A percentile compares a stretch with the other conserved stretches of the same genome.
phyloP scores from a whole-genome alignment of 1,140 invertebrate genomes.

The Danaus melanippus region DNA sequence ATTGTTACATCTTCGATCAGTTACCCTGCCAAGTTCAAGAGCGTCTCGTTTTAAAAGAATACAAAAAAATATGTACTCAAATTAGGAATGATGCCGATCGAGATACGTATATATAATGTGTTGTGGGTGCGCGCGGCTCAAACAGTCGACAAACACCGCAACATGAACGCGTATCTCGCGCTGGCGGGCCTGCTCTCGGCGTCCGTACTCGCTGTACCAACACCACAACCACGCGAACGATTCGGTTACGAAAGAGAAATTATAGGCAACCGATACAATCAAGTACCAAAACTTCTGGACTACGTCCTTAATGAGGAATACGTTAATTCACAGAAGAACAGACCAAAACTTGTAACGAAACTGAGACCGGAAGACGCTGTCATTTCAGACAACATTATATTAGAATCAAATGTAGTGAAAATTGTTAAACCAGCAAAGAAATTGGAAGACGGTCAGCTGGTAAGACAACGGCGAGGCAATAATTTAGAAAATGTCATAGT shows the following conservation, averaged over 20 bases:
- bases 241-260: slow-evolving; percentile 60
- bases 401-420: slow-evolving; percentile 61
- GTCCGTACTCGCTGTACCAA: slow-evolving; percentile 29
- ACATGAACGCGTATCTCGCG: slow-evolving; percentile 61
- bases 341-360: slow-evolving; percentile 51
- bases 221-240: slow-evolving; percentile 29
- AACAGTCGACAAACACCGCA: slow-evolving; percentile 53
- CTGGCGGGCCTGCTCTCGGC: slow-evolving; percentile 43
- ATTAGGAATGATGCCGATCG: slow-evolving; percentile 64
- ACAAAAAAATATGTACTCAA: slow-evolving; percentile 57
- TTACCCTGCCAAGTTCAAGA: slow-evolving; percentile 56
- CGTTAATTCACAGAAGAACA: slow-evolving; percentile 46
- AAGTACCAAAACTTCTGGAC: slow-evolving; percentile 42
- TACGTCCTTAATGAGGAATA: slow-evolving; percentile 51
- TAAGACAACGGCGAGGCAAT: slow-evolving; percentile 63
- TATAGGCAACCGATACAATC: slow-evolving; percentile 43
- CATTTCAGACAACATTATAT: slow-evolving; percentile 61
- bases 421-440: slow-evolving; percentile 48
- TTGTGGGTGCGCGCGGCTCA: slow-evolving; percentile 57
- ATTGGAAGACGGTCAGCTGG: slow-evolving; percentile 34
- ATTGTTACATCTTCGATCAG: slow-evolving; percentile 29
- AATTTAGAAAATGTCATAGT: slow-evolving; percentile 69
- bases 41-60: slow-evolving; percentile 32
- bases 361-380: slow-evolving; percentile 53
- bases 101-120: slow-evolving; percentile 66